Evolutionary conservation across 2,113 vertebrate species (phyloP).

Genomic region (Gymnobelideus leadbeateri): DNA sequence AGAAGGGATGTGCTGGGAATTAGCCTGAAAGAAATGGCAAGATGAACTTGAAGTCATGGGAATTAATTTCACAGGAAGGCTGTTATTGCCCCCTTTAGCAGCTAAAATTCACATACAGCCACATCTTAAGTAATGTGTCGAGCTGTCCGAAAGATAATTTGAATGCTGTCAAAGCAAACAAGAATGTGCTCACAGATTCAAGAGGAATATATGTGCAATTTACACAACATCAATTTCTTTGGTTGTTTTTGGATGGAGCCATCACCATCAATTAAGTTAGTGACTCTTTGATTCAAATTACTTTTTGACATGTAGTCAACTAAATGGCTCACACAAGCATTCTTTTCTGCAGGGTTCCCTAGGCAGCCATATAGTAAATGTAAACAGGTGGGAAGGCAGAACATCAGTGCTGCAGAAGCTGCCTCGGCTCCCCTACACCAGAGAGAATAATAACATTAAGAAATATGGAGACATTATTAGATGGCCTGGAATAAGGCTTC

Average conservation of each 20-base stretch:
- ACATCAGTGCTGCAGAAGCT: conserved; percentile 62
- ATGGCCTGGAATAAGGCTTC: conserved; percentile 56
- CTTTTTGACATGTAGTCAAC: conserved; percentile 85
- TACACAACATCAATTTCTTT: conserved; percentile 85
- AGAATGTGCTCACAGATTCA: conserved; percentile 85
- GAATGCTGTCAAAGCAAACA: conserved; percentile 87
- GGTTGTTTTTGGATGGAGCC: conserved; percentile 83
- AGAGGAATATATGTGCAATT: conserved; percentile 86
- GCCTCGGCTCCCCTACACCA: conserved; percentile 41
- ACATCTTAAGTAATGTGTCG: conserved; percentile 86
- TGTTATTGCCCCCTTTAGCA: conserved; percentile 82
- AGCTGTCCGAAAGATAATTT: conserved; percentile 86
- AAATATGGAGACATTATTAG: conserved; percentile 80
- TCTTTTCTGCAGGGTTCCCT: conserved; percentile 82
- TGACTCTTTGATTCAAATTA: conserved; percentile 86
- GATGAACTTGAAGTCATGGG: conserved; percentile 75
- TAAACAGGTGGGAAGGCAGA: conserved; percentile 83
- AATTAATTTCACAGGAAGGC: conserved; percentile 82
- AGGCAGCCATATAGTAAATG: conserved; percentile 80
- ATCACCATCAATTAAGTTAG: conserved; percentile 85
- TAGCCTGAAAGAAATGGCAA: conserved; percentile 63
- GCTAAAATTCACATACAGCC: conserved; percentile 80
- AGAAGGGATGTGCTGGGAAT: conserved; percentile 61
- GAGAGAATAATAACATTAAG: conserved; percentile 75
- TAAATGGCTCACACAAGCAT: conserved; percentile 78